Conservation (phyloP, 2,888 invertebrate species). For the Agrilus cyanescens region DNA sequence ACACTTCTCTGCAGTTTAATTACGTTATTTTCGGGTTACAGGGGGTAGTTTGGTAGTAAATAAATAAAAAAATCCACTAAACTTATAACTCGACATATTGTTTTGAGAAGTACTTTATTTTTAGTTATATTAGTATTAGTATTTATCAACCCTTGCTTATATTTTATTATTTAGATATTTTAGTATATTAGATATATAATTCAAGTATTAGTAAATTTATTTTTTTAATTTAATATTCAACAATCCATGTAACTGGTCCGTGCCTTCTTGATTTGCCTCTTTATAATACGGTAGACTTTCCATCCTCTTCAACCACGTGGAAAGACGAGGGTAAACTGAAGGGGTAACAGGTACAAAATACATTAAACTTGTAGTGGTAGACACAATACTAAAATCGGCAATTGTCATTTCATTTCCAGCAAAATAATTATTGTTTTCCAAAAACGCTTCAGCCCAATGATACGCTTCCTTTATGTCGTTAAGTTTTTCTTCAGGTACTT, state of each 20-base stretch:
- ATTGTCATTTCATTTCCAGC: slow-evolving; percentile 37
- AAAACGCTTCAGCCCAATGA: slow-evolving; percentile 35
- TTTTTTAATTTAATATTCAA: too few relatives aligned
- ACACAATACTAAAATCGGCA: slow-evolving; percentile 38
- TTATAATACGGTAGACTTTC: slow-evolving; percentile 22
- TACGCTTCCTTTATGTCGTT: slow-evolving; percentile 38
- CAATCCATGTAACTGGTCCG: background rate
- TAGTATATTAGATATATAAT: too few relatives aligned
- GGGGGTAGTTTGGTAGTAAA: too few relatives aligned
- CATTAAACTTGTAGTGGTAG: slow-evolving; percentile 36
- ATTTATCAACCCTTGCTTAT: too few relatives aligned
- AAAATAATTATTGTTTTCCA: slow-evolving; percentile 34
- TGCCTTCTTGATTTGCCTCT: slow-evolving; percentile 12
- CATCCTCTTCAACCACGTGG: slow-evolving; percentile 25
- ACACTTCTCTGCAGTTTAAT: too few relatives aligned
- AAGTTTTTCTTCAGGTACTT: slow-evolving; percentile 38
- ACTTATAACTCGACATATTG: too few relatives aligned
- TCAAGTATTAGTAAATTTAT: too few relatives aligned
- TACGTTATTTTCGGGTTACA: too few relatives aligned
- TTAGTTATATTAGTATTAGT: too few relatives aligned
- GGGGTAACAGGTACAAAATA: slow-evolving; percentile 33
- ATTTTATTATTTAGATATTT: too few relatives aligned
- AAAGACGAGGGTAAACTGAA: slow-evolving; percentile 24
- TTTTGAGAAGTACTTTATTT: too few relatives aligned
- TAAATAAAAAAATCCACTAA: too few relatives aligned